Conservation (phyloP, 2,888 invertebrate species). For the Caradrina clavipalpis region DNA sequence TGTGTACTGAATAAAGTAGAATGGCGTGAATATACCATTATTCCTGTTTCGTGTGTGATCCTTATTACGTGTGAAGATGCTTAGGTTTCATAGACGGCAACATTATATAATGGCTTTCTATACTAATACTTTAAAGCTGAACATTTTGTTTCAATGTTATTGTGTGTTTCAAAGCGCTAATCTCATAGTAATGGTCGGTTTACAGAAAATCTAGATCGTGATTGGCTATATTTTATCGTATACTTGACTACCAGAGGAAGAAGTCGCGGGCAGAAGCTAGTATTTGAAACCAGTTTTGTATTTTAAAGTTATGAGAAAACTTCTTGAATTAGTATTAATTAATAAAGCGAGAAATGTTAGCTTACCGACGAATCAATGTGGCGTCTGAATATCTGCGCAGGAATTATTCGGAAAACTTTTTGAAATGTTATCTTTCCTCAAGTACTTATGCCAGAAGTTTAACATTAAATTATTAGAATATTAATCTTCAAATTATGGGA, state of each 20-base stretch:
- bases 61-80: slow-evolving; percentile 27
- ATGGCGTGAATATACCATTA: slow-evolving; percentile 60
- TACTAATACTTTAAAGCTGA: too few species aligned
- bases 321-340: slow-evolving; percentile 38
- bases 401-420: slow-evolving; percentile 49
- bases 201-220: too few species aligned
- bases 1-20: slow-evolving; percentile 71
- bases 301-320: slow-evolving; percentile 16
- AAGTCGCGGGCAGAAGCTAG: too few species aligned
- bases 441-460: slow-evolving; percentile 48
- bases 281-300: neutral
- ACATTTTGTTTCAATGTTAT: too few species aligned
- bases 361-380: slow-evolving; percentile 40
- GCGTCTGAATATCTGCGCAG: slow-evolving; percentile 36
- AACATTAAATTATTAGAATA: slow-evolving; percentile 39
- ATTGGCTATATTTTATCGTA: too few species aligned
- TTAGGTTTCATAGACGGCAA: slow-evolving; percentile 7
- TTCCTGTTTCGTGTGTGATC: slow-evolving; percentile 46
- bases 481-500: slow-evolving; percentile 35
- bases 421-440: slow-evolving; percentile 44
- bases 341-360: slow-evolving; percentile 40
- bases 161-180: too few species aligned
- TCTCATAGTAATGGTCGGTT: too few species aligned
- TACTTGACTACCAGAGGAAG: too few species aligned
- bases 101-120: too few species aligned